Conservation (phyloP, 2,888 invertebrate species). For the Idaea dimidiata region DNA sequence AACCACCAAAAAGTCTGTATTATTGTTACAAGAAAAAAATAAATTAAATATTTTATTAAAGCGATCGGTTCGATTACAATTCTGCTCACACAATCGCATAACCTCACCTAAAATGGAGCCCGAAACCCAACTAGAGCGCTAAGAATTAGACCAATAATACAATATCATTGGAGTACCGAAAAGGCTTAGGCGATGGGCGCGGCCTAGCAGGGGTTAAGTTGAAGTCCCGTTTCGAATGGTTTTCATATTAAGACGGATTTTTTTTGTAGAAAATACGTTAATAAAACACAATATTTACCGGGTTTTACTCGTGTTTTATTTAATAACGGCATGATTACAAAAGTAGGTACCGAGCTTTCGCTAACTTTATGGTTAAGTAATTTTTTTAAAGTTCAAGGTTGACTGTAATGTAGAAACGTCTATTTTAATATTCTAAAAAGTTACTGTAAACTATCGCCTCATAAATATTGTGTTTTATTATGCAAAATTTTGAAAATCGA, state of each 20-base stretch:
- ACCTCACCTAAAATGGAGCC: background rate
- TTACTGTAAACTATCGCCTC: no score
- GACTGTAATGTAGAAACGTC: no score
- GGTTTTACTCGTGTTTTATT: no score
- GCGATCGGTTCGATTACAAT: background rate
- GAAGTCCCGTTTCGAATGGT: background rate
- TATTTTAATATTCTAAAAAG: no score
- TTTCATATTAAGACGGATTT: background rate
- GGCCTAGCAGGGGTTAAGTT: background rate
- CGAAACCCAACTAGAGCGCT: background rate
- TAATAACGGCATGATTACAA: no score
- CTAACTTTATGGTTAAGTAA: no score
- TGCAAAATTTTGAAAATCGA: no score
- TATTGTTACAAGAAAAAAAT: background rate
- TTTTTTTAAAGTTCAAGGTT: no score
- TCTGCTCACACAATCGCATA: background rate
- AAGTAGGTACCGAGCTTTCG: no score
- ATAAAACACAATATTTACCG: no score
- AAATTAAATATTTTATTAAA: background rate
- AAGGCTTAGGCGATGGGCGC: background rate
- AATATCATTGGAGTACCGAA: background rate
- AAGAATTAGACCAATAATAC: constrained; percentile 1
- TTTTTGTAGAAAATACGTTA: no score
- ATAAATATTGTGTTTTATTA: no score
- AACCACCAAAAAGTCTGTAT: background rate